Conservation (phyloP, 1,140 invertebrate genomes). For the Drosophila tani region DNA sequence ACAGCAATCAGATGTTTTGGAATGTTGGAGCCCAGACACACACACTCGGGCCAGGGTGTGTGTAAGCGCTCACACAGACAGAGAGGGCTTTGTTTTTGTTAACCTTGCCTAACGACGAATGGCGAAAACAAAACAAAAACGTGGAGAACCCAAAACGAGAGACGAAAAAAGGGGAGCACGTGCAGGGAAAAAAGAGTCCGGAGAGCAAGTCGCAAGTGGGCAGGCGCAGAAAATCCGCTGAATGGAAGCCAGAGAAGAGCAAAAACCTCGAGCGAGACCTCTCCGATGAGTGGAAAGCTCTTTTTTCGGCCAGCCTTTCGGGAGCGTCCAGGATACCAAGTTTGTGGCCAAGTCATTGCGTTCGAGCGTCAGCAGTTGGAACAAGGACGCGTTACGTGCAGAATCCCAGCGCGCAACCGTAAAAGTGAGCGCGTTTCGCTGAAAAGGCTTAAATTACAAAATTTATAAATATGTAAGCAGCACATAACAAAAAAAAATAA, state of each 20-base stretch:
- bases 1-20: constrained; percentile 81
- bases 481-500: not conserved
- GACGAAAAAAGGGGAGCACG: constrained; percentile 32
- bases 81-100: constrained; percentile 69
- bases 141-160: constrained; percentile 30
- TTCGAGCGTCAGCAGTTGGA: constrained; percentile 77
- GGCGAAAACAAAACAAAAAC: constrained; percentile 78
- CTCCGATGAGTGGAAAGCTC: constrained; percentile 44
- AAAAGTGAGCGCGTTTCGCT: constrained; percentile 36
- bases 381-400: constrained; percentile 81
- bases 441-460: constrained; percentile 19
- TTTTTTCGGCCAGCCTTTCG: constrained; percentile 46
- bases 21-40: constrained; percentile 66
- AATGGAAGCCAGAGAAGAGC: constrained; percentile 49
- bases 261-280: constrained; percentile 11
- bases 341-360: constrained; percentile 63
- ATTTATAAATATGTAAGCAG: constrained; percentile 14
- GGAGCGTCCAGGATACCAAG: constrained; percentile 75
- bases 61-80: constrained; percentile 10
- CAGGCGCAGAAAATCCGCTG: constrained; percentile 37
- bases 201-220: not conserved
- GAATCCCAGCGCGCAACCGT: constrained; percentile 62
- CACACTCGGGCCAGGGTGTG: constrained; percentile 3
- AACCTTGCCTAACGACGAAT: constrained; percentile 74
- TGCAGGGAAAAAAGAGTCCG: constrained; percentile 30